phyloP scores from a whole-genome alignment of 2,888 invertebrate genomes.

The Litoditis marina region DNA sequence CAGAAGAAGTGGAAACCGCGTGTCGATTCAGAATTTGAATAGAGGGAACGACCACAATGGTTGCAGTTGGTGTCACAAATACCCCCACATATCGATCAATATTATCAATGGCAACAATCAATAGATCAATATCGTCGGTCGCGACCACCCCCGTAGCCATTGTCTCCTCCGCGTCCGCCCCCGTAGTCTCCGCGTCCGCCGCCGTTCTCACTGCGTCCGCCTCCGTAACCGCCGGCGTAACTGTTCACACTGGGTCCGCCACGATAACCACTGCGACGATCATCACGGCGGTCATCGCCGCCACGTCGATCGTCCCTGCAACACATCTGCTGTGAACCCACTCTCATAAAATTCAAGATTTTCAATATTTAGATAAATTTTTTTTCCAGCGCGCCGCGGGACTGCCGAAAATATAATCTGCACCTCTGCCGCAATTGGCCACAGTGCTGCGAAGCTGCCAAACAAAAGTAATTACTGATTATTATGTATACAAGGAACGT shows the following conservation, averaged over 20 bases:
- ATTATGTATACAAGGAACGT: too few relatives aligned
- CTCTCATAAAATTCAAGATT: constrained; percentile 22
- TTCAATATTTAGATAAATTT: too few relatives aligned
- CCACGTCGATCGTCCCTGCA: constrained; percentile 21
- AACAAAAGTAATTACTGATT: too few relatives aligned
- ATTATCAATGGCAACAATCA: neutral
- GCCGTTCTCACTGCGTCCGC: constrained; percentile 13
- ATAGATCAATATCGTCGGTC: constrained; percentile 21
- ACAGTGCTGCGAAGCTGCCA: too few relatives aligned
- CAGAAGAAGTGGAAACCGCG: neutral
- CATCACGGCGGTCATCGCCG: constrained; percentile 13
- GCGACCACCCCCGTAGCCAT: constrained; percentile 16
- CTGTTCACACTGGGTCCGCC: too few relatives aligned
- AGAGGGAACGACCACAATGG: too few relatives aligned
- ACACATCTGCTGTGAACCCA: constrained; percentile 22
- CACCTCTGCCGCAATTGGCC: too few relatives aligned
- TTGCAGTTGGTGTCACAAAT: too few relatives aligned
- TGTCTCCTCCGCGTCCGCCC: constrained; percentile 16
- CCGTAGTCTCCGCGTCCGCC: constrained; percentile 11
- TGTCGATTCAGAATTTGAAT: too few relatives aligned
- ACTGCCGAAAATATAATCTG: too few relatives aligned
- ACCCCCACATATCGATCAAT: too few relatives aligned
- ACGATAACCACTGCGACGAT: constrained; percentile 19
- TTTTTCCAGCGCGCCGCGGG: too few relatives aligned
- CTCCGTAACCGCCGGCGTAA: constrained; percentile 20